These are phyloP conservation scores for Herpetotheres cachinnans DNA, from an alignment of 2,113 vertebrate species.

Conservation along the genomic window DNA sequence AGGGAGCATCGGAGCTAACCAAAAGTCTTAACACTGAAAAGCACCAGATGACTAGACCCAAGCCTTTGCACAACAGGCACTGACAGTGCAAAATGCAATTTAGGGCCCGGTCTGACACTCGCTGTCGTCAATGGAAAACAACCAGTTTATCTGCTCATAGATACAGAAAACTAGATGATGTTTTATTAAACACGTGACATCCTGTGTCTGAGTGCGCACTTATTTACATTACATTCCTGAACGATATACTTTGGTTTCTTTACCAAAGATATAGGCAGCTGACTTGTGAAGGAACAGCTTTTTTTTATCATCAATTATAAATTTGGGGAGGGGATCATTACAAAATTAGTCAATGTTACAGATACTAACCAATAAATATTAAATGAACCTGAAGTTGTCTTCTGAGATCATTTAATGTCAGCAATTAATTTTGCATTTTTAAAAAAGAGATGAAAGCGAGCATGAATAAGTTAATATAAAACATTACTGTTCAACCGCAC, in stretches of 20 bases:
- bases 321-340: conserved; percentile 25
- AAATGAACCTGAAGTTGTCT: conserved; percentile 53
- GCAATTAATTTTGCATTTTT: conserved; percentile 61
- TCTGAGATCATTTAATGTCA: conserved; percentile 36
- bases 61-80: neutral
- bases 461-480: conserved; percentile 47
- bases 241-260: neutral
- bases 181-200: neutral
- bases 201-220: neutral
- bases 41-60: neutral
- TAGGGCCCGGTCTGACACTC: neutral
- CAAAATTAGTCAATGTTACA: conserved; percentile 37
- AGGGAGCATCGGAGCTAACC: neutral
- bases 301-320: conserved; percentile 24
- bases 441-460: conserved; percentile 41
- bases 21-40: neutral
- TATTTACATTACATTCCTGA: neutral
- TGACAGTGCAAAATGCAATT: neutral
- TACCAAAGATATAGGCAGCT: neutral
- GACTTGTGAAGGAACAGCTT: neutral
- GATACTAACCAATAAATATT: conserved; percentile 44
- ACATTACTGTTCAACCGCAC: neutral
- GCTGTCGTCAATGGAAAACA: neutral
- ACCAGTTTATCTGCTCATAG: neutral
- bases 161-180: neutral